phyloP scores from a whole-genome alignment of 2,113 vertebrate genomes.

The Istiophorus platypterus region DNA sequence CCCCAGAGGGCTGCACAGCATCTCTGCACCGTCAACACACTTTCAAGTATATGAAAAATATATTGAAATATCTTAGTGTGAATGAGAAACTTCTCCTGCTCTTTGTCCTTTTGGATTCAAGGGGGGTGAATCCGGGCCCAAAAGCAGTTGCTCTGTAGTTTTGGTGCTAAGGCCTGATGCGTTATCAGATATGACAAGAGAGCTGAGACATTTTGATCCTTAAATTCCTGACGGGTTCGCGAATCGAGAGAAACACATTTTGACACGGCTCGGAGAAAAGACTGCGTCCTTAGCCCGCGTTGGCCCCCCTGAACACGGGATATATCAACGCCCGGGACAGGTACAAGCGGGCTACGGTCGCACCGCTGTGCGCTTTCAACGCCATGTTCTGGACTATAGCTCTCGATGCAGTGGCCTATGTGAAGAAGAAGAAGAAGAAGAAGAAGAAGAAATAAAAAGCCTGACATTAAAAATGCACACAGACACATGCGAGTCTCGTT shows the following conservation, averaged over 20 bases:
- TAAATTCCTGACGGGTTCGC: neutral
- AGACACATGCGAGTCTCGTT: conserved; percentile 3
- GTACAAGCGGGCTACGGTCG: neutral
- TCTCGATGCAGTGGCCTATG: neutral
- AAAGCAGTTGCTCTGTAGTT: neutral
- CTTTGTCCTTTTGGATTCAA: neutral
- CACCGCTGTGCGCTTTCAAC: neutral
- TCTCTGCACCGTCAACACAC: too few relatives aligned
- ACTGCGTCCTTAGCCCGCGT: too few relatives aligned
- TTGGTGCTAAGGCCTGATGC: too few relatives aligned
- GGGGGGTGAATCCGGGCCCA: too few relatives aligned
- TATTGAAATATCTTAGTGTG: neutral
- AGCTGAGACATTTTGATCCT: too few relatives aligned
- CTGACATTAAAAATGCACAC: conserved; percentile 1
- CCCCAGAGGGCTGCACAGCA: too few relatives aligned
- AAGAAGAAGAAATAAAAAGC: neutral
- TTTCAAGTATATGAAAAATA: neutral
- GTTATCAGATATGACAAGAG: too few relatives aligned
- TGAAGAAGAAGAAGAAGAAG: neutral
- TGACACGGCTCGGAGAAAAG: too few relatives aligned
- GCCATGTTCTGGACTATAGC: neutral
- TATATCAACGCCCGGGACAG: neutral
- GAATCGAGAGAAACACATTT: too few relatives aligned
- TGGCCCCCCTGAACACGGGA: neutral
- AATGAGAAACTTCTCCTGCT: neutral